Base-by-base conservation (phyloP, 2,888 invertebrate genomes). In the Lasioglossum lativentre region DNA sequence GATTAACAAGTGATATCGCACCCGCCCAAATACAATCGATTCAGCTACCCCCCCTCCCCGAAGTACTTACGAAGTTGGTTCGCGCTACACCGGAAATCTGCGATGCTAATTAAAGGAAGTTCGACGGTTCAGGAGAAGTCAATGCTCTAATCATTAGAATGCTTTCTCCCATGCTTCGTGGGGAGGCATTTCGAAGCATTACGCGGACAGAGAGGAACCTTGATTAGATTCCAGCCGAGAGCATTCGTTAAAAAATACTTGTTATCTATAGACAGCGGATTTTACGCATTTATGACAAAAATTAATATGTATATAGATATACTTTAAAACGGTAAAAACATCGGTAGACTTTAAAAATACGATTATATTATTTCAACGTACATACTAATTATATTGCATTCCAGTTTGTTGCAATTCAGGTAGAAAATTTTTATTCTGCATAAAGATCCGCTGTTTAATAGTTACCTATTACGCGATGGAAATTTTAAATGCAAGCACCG, bases 81-180 rank as follows among this genome's bases (percentile, higher is more conserved):
- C 27, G 63, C 30, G 16, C 16, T 30, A 12, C 38, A 19, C 19
- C 23, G 27, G 42, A 77, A 86, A 78, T 34, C 27, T 23, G 4
- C 34, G 45, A 6, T 42, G 71, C 23, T 66, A 78, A 85, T 80
- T 63, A 75, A 75, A 75, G 5, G 42, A 52, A 14, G 30, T 19
- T 30, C 30, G 63, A 63, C 27, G 30, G 27, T 14, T 73, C 16
- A 27, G 8, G 8, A 52, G 34, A 74, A 74, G 16, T 83, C 68
- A 59, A 59, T 14, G 5, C 23, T 27, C 16, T 47, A 63, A 84
- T 84, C 34, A 71, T 23, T 34, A 23, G 12, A 19, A 10, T 16
- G 14, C 12, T n/a, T 23, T 34, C 23, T 63, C 27, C 16, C 6
- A 30, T 23, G 63, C 27, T 59, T 59, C 59, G 59, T 1, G 27